Percentiles rank a stretch among this genome's conserved stretches.
Conservation (phyloP, 37 sponge, comb jelly and placozoan genomes). For the Aphrocallistes beatrix region DNA sequence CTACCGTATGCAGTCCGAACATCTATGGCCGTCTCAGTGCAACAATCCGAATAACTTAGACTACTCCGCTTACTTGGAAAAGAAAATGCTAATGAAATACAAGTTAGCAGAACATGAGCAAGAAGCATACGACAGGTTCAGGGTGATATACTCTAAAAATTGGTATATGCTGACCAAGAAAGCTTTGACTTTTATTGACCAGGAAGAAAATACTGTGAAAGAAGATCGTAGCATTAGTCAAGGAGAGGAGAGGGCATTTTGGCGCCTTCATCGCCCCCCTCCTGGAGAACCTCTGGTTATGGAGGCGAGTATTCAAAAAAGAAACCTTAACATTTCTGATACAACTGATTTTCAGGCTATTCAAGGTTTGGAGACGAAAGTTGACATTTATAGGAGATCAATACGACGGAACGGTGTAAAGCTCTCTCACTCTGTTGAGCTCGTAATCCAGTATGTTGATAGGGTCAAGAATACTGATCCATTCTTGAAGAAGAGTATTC, state of each 20-base stretch:
- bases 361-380: neutral
- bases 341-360: neutral
- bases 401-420: neutral
- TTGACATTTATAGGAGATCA: neutral
- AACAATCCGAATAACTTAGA: neutral
- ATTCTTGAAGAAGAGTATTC: neutral
- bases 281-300: neutral
- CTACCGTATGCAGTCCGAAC: neutral
- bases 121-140: neutral
- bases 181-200: neutral
- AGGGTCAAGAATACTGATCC: neutral
- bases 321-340: neutral
- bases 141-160: neutral
- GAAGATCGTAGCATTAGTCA: neutral
- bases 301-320: neutral
- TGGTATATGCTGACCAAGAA: neutral
- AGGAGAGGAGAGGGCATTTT: neutral
- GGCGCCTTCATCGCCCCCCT: neutral
- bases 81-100: neutral
- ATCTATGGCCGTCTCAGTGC: neutral
- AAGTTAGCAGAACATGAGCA: neutral
- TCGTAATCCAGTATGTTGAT: neutral
- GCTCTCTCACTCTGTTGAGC: neutral
- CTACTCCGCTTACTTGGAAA: neutral
- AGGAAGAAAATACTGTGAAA: neutral